Evolutionary conservation across 2,113 vertebrate genomes (phyloP), one percentile per base, ranked within the genome.

Genomic region (Myxocyprinus asiaticus): DNA sequence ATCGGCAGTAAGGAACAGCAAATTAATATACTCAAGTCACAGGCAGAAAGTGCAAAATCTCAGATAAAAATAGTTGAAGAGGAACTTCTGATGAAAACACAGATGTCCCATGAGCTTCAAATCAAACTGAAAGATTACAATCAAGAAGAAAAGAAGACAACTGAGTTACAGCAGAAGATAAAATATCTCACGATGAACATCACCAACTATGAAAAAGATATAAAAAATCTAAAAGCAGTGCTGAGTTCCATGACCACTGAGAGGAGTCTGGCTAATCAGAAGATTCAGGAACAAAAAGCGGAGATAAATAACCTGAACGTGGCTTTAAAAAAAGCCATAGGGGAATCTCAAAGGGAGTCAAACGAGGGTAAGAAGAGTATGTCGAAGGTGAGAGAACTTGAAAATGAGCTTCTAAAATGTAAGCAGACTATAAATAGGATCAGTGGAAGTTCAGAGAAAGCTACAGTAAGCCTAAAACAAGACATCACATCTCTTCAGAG

Each of bases 31-130:
- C 91, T 94, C 71, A 95, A 94, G 88, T 86, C 89, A 53, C 93
- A 98, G 80, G 93, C 91, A 5, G 96, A 97, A 55, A 88, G 94
- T 67, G 93, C 95, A 76, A 98, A 95, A 88, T 95, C 95, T 55
- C 96, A 98, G 64, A 83, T 96, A 8, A 93, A 86, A 72, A 92
- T 93, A 63, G 92, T 96, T 66, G 97, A 95, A 51, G 96, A 97
- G 47, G 96, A 98, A 42, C 85, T 97, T 69, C 91, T 95, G 58
- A 96, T 93, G 72, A 96, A 95, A 88, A 94, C 93, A 4, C 94
- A 94, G 88, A 90, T 80, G 42, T 92, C 94, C 7, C 93, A 98
- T 75, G 94, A 97, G 82, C 95, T 96, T 87, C 94, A 96, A 58
- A 91, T 93, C 63, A 96, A 94, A 88, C 89, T 96, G 45, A 94